Conservation (phyloP, 1,140 invertebrate genomes). For the Galendromus occidentalis region DNA sequence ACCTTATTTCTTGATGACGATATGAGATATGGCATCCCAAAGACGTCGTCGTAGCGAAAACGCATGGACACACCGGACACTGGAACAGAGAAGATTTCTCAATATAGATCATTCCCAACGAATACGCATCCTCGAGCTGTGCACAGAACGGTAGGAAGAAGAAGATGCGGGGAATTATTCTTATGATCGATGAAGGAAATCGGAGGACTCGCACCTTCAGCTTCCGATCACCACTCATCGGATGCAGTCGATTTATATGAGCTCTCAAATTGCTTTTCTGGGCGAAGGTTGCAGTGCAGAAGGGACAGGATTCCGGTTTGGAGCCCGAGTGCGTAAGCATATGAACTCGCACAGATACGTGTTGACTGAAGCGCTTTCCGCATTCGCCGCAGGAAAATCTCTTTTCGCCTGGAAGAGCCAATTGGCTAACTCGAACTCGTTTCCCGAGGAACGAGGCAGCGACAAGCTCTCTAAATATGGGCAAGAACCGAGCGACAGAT, state of each 20-base stretch:
- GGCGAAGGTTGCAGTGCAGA: conserved; percentile 22
- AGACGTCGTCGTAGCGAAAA: neutral
- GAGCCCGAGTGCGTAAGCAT: conserved; percentile 23
- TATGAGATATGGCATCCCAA: neutral
- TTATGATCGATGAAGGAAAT: neutral
- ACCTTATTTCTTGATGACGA: neutral
- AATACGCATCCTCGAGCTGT: too few species aligned
- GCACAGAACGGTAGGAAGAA: neutral
- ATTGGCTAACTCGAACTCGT: neutral
- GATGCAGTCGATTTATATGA: conserved; percentile 47
- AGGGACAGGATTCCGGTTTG: conserved; percentile 20
- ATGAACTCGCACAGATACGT: conserved; percentile 19
- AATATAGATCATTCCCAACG: neutral
- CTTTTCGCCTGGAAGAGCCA: conserved; percentile 18
- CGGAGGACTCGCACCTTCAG: neutral
- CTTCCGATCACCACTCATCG: conserved; percentile 22
- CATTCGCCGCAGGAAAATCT: conserved; percentile 27
- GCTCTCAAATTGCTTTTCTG: conserved; percentile 41
- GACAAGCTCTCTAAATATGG: neutral
- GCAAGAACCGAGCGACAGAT: neutral
- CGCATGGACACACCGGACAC: neutral
- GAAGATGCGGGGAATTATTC: neutral
- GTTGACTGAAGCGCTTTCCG: conserved; percentile 23
- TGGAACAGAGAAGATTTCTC: neutral
- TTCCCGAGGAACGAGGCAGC: neutral